Base-by-base conservation (phyloP, 2,797 vertebrate genomes). In the Halcyon leucocephala region DNA sequence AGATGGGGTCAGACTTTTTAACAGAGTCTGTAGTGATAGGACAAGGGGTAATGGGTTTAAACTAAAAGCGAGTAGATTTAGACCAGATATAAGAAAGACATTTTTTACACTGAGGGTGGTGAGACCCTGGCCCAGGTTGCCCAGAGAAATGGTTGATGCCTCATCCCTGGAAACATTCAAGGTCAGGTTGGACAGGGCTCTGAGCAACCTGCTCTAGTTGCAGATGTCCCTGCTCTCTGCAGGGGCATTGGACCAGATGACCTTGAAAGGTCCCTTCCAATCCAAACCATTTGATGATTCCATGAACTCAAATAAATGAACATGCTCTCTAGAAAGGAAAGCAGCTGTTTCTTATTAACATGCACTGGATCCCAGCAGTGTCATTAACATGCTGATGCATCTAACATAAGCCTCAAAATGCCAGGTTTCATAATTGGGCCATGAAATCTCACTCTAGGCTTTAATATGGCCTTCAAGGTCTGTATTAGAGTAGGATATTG, bases 271-370 rank as follows among this genome's bases (percentile, higher is more conserved):
- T 57, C 44, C 14, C 11, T 64, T 6, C 55, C 55, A 62, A 77
- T 21, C 39, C 48, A 74, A 71, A 42, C 42, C 14, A 2, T 65
- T 82, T 26, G 9, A 16, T 58, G 20, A 49, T 54, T 90, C 39
- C 81, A 2, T 78, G 29, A 44, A 78, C 72, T 71, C 57, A 87
- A 81, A 92, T 65, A 86, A 84, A 76, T 62, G 66, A 66, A 51
- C 28, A 24, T 60, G 12, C n/a, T 86, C 10, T 93, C 66, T 57
- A 66, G 73, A 86, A 94, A 51, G 78, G 33, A 91, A 93, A 89
- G 39, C 81, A 95, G 62, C 66, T 84, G 83, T 79, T 94, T 92
- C 83, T 89, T 95, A 92, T 66, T 96, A 95, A 82, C 78, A 90
- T 93, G 89, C 58, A 22, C 70, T 92, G 77, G 66, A 94, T 96